A percentile compares a stretch with the other conserved stretches of the same genome.
These are phyloP conservation scores for Centropyge bicolor DNA, from an alignment of 2,797 vertebrate species.

Conservation along the genomic window DNA sequence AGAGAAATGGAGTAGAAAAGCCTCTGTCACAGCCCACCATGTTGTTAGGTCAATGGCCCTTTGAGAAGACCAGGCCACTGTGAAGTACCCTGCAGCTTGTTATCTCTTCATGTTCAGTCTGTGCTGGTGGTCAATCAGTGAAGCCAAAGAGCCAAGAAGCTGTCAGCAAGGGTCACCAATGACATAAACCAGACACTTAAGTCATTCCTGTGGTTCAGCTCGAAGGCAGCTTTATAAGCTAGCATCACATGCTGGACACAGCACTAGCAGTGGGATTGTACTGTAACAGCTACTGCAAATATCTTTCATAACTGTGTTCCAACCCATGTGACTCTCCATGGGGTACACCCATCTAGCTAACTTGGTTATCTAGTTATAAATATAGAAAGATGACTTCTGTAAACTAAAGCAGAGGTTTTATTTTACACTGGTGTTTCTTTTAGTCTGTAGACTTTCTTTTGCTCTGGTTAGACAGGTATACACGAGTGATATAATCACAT, in stretches of 20 bases:
- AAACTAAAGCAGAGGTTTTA: background rate
- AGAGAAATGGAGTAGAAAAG: slow-evolving; percentile 38
- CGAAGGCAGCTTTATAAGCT: slow-evolving; percentile 12
- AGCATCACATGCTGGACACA: background rate
- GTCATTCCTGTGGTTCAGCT: slow-evolving; percentile 30
- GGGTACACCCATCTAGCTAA: background rate
- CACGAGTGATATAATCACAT: background rate
- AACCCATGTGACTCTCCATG: background rate
- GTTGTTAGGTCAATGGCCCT: slow-evolving; percentile 23
- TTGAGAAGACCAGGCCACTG: slow-evolving; percentile 11
- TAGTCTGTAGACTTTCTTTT: background rate
- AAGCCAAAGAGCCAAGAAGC: slow-evolving; percentile 50
- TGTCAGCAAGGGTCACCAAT: slow-evolving; percentile 43
- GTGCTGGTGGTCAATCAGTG: slow-evolving; percentile 30
- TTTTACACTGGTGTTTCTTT: background rate
- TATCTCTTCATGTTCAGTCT: slow-evolving; percentile 32
- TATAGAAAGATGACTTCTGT: background rate
- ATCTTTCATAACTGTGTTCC: background rate
- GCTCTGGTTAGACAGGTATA: background rate
- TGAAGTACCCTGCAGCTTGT: slow-evolving; percentile 39
- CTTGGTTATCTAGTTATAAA: background rate
- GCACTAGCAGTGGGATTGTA: background rate
- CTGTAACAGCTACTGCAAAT: background rate
- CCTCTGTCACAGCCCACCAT: background rate
- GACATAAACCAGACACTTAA: slow-evolving; percentile 51